A percentile compares a stretch with the other conserved stretches of the same genome.
These are phyloP conservation scores for Chloroceryle inda DNA, from an alignment of 2,797 vertebrate species.

Conservation along the genomic window DNA sequence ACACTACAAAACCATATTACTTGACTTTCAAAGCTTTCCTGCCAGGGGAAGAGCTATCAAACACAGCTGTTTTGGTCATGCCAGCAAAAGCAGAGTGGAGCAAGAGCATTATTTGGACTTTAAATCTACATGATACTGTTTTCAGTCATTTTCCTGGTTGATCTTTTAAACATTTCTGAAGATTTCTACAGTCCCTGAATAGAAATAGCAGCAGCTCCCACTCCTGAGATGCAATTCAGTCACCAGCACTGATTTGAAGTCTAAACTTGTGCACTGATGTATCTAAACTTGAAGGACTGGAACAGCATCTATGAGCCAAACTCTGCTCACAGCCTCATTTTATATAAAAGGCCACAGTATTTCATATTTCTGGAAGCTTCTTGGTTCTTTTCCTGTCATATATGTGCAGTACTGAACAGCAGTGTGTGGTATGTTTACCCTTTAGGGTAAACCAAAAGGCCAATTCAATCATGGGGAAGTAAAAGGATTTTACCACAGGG, in stretches of 20 bases:
- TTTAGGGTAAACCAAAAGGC: constrained; percentile 1
- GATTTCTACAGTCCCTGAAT: background rate
- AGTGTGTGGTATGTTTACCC: background rate
- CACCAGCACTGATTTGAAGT: background rate
- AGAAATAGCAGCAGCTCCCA: background rate
- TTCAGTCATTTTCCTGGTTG: background rate
- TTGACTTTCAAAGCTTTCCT: background rate
- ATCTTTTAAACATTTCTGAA: constrained; percentile 34
- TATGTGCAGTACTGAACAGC: background rate
- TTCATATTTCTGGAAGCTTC: background rate
- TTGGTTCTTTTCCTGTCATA: background rate
- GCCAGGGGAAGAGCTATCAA: background rate
- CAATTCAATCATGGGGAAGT: background rate
- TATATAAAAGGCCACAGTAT: background rate
- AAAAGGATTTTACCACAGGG: background rate
- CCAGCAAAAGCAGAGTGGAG: background rate
- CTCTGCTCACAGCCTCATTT: background rate
- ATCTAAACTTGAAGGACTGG: background rate
- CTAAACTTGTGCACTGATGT: background rate
- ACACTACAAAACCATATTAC: background rate
- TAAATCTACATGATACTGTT: background rate
- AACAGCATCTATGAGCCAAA: background rate
- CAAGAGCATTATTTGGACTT: background rate
- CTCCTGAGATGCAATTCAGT: background rate
- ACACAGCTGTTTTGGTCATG: background rate